These are phyloP conservation scores for Conger conger DNA, from an alignment of 2,113 vertebrate species.

Conservation along the genomic window DNA sequence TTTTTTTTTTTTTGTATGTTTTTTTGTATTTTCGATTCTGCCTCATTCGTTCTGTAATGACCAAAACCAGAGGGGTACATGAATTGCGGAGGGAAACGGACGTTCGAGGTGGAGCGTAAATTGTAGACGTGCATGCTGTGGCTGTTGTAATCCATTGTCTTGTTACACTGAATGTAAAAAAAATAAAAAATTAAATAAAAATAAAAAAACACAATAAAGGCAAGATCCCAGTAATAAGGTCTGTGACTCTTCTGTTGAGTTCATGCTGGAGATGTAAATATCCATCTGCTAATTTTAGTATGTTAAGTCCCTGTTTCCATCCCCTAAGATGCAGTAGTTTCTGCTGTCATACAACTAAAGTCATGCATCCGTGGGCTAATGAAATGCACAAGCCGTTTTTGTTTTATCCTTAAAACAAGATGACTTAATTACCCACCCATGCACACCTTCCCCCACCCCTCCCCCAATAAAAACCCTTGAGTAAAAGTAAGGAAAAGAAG, in stretches of 20 bases:
- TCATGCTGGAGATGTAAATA: not conserved
- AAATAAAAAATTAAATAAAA: too few relatives aligned
- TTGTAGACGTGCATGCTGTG: slow-evolving; percentile 46
- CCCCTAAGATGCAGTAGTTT: not conserved
- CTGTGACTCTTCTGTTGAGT: not conserved
- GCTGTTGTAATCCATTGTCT: slow-evolving; percentile 32
- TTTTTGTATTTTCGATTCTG: slow-evolving; percentile 17
- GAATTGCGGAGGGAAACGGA: slow-evolving; percentile 9
- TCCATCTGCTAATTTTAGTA: not conserved
- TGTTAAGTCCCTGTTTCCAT: not conserved
- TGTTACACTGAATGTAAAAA: slow-evolving; percentile 29
- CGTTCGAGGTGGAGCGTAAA: slow-evolving; percentile 3
- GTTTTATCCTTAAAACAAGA: too few relatives aligned
- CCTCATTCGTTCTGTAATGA: not conserved
- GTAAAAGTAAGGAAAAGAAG: too few relatives aligned
- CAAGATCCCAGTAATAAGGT: not conserved
- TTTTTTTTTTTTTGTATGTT: slow-evolving; percentile 24
- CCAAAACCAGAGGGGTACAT: slow-evolving; percentile 17
- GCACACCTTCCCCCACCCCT: too few relatives aligned
- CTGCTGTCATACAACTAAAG: not conserved
- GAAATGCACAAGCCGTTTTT: too few relatives aligned
- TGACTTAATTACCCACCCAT: too few relatives aligned
- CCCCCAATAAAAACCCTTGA: too few relatives aligned
- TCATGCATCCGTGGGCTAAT: too few relatives aligned
- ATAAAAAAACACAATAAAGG: slow-evolving; percentile 29